Evolutionary conservation across 1,140 invertebrate genomes (phyloP).

Genomic region (Micrasema longulum): DNA sequence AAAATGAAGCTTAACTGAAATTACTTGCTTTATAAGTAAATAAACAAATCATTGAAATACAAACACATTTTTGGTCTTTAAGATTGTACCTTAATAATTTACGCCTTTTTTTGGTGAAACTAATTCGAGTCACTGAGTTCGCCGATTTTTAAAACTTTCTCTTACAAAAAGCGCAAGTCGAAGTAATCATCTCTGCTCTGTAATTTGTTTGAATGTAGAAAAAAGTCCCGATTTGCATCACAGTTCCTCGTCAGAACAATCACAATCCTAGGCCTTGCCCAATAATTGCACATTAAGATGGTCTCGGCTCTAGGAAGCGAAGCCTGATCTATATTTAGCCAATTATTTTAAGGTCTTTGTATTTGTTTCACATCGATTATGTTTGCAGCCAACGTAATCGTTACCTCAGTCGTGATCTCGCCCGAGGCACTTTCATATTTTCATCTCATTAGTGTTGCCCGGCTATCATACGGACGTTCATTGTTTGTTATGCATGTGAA

Average conservation of each 20-base stretch:
- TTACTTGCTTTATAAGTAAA: no score
- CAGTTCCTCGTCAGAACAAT: constrained; percentile 13
- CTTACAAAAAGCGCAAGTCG: constrained; percentile 26
- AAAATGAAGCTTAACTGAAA: no score
- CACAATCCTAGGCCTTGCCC: not conserved
- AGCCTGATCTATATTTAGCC: constrained; percentile 38
- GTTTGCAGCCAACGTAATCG: constrained; percentile 44
- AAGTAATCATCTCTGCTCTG: constrained; percentile 24
- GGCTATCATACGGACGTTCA: not conserved
- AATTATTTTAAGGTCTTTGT: constrained; percentile 47
- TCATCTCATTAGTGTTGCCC: constrained; percentile 14
- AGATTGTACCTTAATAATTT: no score
- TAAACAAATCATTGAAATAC: no score
- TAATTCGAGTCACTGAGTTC: not conserved
- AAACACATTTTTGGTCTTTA: no score
- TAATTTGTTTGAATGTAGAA: constrained; percentile 19
- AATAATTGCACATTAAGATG: constrained; percentile 20
- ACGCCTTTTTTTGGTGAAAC: no score
- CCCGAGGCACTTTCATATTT: constrained; percentile 52
- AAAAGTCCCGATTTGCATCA: constrained; percentile 30
- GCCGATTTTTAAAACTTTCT: constrained; percentile 19
- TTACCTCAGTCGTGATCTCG: constrained; percentile 46
- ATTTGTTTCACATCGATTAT: constrained; percentile 51
- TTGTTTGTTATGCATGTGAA: not conserved
- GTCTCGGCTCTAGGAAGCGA: constrained; percentile 18